These are phyloP conservation scores for Gila orcuttii DNA, from an alignment of 2,113 vertebrate genomes.

Conservation along the genomic window DNA sequence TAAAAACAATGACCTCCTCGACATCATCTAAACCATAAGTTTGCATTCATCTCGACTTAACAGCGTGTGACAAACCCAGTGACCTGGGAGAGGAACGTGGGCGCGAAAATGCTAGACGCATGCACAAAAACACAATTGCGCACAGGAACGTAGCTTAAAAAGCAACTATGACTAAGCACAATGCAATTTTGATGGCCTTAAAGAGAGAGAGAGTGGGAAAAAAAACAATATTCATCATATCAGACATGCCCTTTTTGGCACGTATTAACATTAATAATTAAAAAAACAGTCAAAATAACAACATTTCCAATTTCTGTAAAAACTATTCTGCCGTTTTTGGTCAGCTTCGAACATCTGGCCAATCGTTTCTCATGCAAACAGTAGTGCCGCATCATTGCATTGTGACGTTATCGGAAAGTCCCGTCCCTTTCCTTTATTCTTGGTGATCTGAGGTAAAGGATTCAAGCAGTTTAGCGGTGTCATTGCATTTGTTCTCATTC, in stretches of 20 bases:
- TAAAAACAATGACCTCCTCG: conserved; percentile 72
- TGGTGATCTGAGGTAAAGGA: conserved; percentile 33
- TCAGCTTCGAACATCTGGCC: conserved; percentile 25
- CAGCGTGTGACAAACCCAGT: conserved; percentile 52
- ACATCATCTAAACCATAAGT: conserved; percentile 59
- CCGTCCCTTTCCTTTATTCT: not conserved
- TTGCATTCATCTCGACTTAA: conserved; percentile 67
- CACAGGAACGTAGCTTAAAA: no score
- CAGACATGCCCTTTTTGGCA: conserved; percentile 26
- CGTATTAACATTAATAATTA: not conserved
- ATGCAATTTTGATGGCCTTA: conserved; percentile 38
- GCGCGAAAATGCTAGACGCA: conserved; percentile 60
- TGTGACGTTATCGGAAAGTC: conserved; percentile 2
- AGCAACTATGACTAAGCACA: conserved; percentile 40
- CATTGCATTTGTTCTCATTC: conserved; percentile 41
- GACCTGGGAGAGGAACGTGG: conserved; percentile 4
- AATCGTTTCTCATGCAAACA: conserved; percentile 35
- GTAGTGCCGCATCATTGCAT: conserved; percentile 29
- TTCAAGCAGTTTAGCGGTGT: conserved; percentile 21
- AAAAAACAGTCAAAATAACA: conserved; percentile 5
- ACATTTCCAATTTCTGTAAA: conserved; percentile 24
- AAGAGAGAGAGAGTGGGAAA: not conserved
- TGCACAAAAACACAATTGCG: conserved; percentile 41
- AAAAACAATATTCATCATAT: conserved; percentile 19
- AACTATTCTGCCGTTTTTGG: conserved; percentile 33